Conservation (phyloP, 2,888 invertebrate genomes). For the Epinotia bilunana region DNA sequence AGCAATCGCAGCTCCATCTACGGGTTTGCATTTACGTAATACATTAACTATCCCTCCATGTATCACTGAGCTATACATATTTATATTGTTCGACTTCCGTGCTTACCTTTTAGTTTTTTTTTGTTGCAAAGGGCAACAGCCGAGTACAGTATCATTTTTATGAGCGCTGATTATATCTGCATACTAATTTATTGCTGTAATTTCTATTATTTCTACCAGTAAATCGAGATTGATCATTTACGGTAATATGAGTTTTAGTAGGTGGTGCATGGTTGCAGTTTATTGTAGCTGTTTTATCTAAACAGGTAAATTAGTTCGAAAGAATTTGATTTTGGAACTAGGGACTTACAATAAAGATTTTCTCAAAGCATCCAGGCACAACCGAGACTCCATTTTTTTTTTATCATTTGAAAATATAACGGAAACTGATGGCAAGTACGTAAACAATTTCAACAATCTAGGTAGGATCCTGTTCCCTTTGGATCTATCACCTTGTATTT, state of each 20-base stretch:
- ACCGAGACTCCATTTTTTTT: too few relatives aligned
- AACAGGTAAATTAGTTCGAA: too few relatives aligned
- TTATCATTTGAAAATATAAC: too few relatives aligned
- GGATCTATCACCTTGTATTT: too few relatives aligned
- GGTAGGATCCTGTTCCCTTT: too few relatives aligned
- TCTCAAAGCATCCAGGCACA: background rate
- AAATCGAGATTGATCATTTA: conserved; percentile 10
- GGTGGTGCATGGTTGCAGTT: background rate
- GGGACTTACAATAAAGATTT: background rate
- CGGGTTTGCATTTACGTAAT: conserved; percentile 58
- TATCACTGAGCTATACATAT: conserved; percentile 54
- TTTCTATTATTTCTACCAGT: conserved; percentile 16
- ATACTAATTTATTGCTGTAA: conserved; percentile 26
- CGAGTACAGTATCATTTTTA: conserved; percentile 35
- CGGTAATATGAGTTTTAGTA: background rate
- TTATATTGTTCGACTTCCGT: conserved; percentile 45
- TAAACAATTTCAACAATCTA: too few relatives aligned
- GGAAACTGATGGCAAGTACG: too few relatives aligned
- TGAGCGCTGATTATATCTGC: conserved; percentile 35
- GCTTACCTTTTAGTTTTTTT: conserved; percentile 34
- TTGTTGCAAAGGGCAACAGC: conserved; percentile 24
- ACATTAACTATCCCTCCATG: conserved; percentile 55
- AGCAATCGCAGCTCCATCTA: conserved; percentile 52
- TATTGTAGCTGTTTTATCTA: background rate
- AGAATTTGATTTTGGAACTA: too few relatives aligned